Evolutionary conservation across 2,888 invertebrate genomes (phyloP), one percentile per base, ranked within the genome.

Genomic region (Pediacus dermestoides): DNA sequence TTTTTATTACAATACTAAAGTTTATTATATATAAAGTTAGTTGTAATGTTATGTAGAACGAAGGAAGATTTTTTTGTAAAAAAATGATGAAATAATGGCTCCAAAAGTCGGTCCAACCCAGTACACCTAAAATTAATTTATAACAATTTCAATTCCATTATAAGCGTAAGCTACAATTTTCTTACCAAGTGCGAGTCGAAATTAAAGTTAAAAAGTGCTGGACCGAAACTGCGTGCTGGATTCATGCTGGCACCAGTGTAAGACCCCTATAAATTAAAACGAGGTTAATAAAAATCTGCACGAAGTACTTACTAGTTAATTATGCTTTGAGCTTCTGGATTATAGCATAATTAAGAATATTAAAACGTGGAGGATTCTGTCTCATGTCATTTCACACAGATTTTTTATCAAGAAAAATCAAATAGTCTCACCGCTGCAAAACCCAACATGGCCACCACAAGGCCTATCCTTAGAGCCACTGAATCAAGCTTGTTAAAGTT

Each of bases 211-310:
- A 81, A 80, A 2, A 87, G 50, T 0, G 86, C 85, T 0, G 88
- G 86, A 0, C 75, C 88, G 13, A 88, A 73, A 4, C 74, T 76
- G 46, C 83, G 69, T 1, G 78, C 82, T 1, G 83, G 81, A 60
- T 84, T 84, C 80, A 83, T 79, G 39, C 81, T 80, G 32, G 80
- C 77, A 1, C 82, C 81, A 2, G 81, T 80, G 56, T 76, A 80
- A 1, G 72, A 70, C 1, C 70, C 68, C 71, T 71, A 41, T 14
- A 23, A 8, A 13, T 30, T 7, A 14, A 30, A 23, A n/a, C 7
- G n/a, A n/a, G n/a, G n/a, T 21, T 30, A 22, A 13, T 30, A 14
- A 22, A 30, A n/a, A n/a, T n/a, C n/a, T n/a, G n/a, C 11, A 3
- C 4, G 7, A 34, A 18, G 6, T 11, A n/a, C n/a, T n/a, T n/a